Evolutionary conservation across 1,140 invertebrate genomes (phyloP), one percentile per base, ranked within the genome.

Genomic region (Caerostris extrusa): DNA sequence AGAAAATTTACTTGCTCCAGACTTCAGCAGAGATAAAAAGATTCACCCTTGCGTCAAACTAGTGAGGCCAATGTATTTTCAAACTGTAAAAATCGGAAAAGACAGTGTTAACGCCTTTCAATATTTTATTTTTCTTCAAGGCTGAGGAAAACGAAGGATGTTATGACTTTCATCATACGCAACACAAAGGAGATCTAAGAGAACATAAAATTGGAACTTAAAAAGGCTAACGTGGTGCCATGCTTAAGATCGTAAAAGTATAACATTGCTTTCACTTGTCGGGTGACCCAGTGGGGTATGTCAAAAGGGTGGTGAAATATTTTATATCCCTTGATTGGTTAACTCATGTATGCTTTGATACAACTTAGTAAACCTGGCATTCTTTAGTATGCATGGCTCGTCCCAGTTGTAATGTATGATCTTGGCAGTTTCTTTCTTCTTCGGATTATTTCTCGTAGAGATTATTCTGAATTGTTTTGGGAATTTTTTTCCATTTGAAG

Each of bases 51-150:
- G 19, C 14, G 12, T 60, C 58, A 60, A 17, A 61, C 58, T 34
- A 89, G 87, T n/a, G n/a, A 3, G 50, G 87, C n/a, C 61, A 89
- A 89, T 89, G 87, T 89, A 71, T 71, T 87, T 89, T 89, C 60
- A 61, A 89, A 71, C 87, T 7, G 87, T 89, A 89, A 89, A 89
- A 69, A 89, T 89, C 14, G 34, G 17, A 5, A 58, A 83, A 77
- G 71, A 58, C 82, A n/a, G 53, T 83, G 55, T 83, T 83, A 83
- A 83, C 82, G 56, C 82, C 82, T 83, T 17, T 83, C 82, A 83
- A 58, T 83, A 58, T 58, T 58, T 58, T 58, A 57, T 58, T 83
- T 83, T 83, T 83, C 56, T 83, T 57, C 82, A 57, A 34, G 85
- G 60, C 50, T 53, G 50, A 7, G 58, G 19, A 87, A 87, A 85